A percentile compares a stretch with the other conserved stretches of the same genome.
Conservation (phyloP, 2,888 invertebrate genomes). For the Andrena minutula region DNA sequence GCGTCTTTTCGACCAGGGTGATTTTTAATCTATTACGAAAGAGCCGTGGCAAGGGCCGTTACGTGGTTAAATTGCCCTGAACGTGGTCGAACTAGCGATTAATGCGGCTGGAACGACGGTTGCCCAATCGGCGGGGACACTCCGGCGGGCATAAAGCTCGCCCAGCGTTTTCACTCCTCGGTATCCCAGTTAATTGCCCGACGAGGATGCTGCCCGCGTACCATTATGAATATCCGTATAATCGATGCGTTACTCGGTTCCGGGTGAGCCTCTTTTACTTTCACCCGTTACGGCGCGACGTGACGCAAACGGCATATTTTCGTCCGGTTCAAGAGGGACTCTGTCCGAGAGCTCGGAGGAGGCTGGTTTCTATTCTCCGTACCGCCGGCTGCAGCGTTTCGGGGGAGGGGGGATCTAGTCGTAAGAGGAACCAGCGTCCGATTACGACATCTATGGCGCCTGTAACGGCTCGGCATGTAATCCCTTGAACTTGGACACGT, state of each 20-base stretch:
- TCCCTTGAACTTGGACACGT: no score
- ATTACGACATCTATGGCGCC: no score
- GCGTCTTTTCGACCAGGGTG: slow-evolving; percentile 9
- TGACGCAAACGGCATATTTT: slow-evolving; percentile 75
- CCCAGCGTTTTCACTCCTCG: slow-evolving; percentile 48
- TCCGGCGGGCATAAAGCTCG: slow-evolving; percentile 7
- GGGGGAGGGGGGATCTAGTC: no score
- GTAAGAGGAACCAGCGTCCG: no score
- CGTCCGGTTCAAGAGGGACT: slow-evolving; percentile 35
- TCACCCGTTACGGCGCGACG: slow-evolving; percentile 80
- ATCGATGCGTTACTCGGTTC: slow-evolving; percentile 72
- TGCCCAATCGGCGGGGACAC: slow-evolving; percentile 37
- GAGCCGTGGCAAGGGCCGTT: slow-evolving; percentile 30
- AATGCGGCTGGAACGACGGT: slow-evolving; percentile 37
- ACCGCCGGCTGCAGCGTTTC: no score
- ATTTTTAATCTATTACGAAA: slow-evolving; percentile 54
- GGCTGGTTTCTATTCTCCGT: slow-evolving; percentile 17
- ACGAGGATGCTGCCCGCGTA: slow-evolving; percentile 32
- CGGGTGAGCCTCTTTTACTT: slow-evolving; percentile 79
- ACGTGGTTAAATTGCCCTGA: slow-evolving; percentile 63
- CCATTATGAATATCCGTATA: slow-evolving; percentile 46
- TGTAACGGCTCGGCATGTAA: no score
- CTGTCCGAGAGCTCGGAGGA: slow-evolving; percentile 14
- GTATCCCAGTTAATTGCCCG: slow-evolving; percentile 27
- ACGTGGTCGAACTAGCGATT: slow-evolving; percentile 52